Percentiles rank a stretch among this genome's conserved stretches.
Evolutionary conservation across 2,888 invertebrate species (phyloP).

Genomic region (Pammene aurita): DNA sequence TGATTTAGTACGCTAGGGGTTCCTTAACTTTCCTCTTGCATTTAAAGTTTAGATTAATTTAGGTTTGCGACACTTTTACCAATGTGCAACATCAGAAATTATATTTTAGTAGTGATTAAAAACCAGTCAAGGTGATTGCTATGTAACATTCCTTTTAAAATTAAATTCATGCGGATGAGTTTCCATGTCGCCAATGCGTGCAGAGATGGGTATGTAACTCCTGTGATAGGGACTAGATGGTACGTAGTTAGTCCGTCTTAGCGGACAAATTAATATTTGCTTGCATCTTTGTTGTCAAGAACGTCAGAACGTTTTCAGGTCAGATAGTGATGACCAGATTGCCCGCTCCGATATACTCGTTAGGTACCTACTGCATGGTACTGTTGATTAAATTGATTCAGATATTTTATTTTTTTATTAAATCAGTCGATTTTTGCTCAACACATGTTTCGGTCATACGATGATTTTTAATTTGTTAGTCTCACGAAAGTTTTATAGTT

Average conservation of each 20-base stretch:
- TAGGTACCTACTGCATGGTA: too few relatives aligned
- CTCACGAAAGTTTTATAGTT: too few relatives aligned
- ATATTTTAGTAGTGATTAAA: not conserved
- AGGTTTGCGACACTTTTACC: not conserved
- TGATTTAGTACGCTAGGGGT: not conserved
- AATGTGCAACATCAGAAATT: not conserved
- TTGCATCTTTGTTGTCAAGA: not conserved
- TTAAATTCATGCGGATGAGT: not conserved
- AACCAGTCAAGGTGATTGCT: not conserved
- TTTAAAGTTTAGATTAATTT: too few relatives aligned
- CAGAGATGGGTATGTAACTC: not conserved
- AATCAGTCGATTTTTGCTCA: too few relatives aligned
- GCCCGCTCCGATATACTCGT: slow-evolving; percentile 10
- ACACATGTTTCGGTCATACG: too few relatives aligned
- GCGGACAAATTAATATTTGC: not conserved
- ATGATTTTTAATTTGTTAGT: too few relatives aligned
- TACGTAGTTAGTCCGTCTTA: not conserved
- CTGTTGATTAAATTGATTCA: too few relatives aligned
- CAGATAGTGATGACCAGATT: slow-evolving; percentile 6
- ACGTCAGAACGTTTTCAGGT: slow-evolving; percentile 6
- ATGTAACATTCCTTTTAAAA: not conserved
- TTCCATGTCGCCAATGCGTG: not conserved
- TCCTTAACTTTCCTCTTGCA: not conserved
- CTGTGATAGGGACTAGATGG: not conserved
- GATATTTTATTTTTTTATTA: too few relatives aligned